These are phyloP conservation scores for Drosophila varians DNA, from an alignment of 1,140 invertebrate species.

Conservation along the genomic window DNA sequence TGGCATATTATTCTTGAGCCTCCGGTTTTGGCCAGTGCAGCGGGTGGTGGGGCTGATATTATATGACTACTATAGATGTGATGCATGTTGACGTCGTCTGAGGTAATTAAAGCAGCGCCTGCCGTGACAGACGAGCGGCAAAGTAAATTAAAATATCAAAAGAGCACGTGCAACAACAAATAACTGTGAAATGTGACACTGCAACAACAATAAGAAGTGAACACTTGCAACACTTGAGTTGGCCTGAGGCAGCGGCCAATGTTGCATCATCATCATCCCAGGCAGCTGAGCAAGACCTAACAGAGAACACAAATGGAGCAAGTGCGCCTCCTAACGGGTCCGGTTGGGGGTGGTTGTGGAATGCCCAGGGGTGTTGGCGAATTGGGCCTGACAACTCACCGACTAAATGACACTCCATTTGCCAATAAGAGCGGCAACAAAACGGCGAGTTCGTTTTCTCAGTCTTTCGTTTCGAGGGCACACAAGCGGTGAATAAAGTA, in stretches of 20 bases:
- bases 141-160: slow-evolving; percentile 64
- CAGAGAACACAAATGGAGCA: slow-evolving; percentile 31
- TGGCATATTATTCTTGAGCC: no score
- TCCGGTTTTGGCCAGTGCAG: not conserved
- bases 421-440: slow-evolving; percentile 40
- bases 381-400: slow-evolving; percentile 19
- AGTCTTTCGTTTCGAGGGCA: slow-evolving; percentile 40
- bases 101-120: slow-evolving; percentile 62
- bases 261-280: slow-evolving; percentile 42
- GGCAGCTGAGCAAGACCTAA: slow-evolving; percentile 4
- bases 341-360: not conserved
- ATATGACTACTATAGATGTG: slow-evolving; percentile 33
- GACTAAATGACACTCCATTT: slow-evolving; percentile 45
- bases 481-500: not conserved
- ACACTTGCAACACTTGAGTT: slow-evolving; percentile 61
- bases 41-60: not conserved
- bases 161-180: slow-evolving; percentile 65
- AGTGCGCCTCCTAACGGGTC: not conserved
- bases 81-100: slow-evolving; percentile 43
- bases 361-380: slow-evolving; percentile 7
- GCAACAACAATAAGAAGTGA: slow-evolving; percentile 15
- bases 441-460: slow-evolving; percentile 40
- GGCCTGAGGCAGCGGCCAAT: slow-evolving; percentile 16
- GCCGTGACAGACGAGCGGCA: slow-evolving; percentile 55
- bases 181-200: slow-evolving; percentile 77